Conservation (phyloP, 2,888 invertebrate species). For the Meiosimyza decipiens region DNA sequence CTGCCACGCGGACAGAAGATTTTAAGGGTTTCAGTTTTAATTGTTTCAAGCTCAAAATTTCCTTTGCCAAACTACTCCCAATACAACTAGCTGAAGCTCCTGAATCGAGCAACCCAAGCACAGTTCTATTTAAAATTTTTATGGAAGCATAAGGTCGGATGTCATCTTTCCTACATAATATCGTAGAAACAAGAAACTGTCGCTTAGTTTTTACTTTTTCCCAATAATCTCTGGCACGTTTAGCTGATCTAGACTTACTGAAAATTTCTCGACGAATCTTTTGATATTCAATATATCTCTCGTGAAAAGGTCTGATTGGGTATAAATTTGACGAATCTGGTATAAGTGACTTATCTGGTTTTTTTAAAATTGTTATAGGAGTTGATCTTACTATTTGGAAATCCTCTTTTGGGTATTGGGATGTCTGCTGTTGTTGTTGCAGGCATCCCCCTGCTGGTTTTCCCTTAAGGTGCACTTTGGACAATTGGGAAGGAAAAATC, state of each 20-base stretch:
- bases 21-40: neutral
- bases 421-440: neutral
- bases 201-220: neutral
- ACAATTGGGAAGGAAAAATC: neutral
- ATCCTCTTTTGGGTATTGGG: neutral
- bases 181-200: neutral
- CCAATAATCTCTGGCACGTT: slow-evolving; percentile 2
- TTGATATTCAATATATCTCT: neutral
- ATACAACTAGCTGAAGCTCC: slow-evolving; percentile 6
- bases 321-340: no score
- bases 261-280: neutral
- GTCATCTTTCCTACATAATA: slow-evolving; percentile 3
- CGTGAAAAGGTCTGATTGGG: no score
- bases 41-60: neutral
- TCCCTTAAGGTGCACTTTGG: neutral
- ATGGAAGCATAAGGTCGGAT: neutral
- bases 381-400: no score
- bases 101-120: slow-evolving; percentile 6
- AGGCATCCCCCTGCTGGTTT: slow-evolving; percentile 4
- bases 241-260: neutral
- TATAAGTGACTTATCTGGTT: no score
- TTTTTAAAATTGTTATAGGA: no score
- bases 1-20: neutral
- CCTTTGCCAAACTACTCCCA: neutral
- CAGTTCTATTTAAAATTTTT: neutral